Conservation (phyloP, 2,888 invertebrate species). For the Abscondita cerata region DNA sequence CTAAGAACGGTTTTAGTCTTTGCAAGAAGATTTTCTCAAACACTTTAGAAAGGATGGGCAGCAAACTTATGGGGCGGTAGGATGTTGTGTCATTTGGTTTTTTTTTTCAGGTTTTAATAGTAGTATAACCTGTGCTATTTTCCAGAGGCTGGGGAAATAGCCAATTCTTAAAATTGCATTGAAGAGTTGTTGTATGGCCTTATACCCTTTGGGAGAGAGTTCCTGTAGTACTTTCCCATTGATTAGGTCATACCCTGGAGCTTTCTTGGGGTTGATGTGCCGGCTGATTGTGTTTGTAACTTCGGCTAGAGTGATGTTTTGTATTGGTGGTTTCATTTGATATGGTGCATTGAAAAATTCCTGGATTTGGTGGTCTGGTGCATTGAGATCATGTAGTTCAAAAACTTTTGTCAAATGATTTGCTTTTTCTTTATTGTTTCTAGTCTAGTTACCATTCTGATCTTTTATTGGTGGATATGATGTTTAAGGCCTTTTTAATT, state of each 20-base stretch:
- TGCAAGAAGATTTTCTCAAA: slow-evolving; percentile 7
- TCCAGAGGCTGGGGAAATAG: slow-evolving; percentile 1
- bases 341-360: background rate
- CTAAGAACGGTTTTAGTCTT: background rate
- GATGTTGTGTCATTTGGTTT: slow-evolving; percentile 2
- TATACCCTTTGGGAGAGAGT: background rate
- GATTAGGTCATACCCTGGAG: background rate
- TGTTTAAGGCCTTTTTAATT: slow-evolving; percentile 10
- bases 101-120: slow-evolving; percentile 11
- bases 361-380: background rate
- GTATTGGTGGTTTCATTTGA: background rate
- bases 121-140: slow-evolving; percentile 5
- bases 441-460: background rate
- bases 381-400: background rate
- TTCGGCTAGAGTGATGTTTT: background rate
- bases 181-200: background rate
- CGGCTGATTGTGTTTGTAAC: background rate
- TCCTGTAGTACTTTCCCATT: background rate
- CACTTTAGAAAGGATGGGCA: slow-evolving; percentile 9
- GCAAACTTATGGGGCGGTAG: background rate
- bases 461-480: background rate
- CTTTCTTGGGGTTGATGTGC: background rate
- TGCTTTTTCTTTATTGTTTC: background rate
- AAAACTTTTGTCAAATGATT: background rate
- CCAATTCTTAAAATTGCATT: too few species aligned